Base-by-base conservation (phyloP, 2,113 vertebrate species). In the Microcebus lehilahytsara region DNA sequence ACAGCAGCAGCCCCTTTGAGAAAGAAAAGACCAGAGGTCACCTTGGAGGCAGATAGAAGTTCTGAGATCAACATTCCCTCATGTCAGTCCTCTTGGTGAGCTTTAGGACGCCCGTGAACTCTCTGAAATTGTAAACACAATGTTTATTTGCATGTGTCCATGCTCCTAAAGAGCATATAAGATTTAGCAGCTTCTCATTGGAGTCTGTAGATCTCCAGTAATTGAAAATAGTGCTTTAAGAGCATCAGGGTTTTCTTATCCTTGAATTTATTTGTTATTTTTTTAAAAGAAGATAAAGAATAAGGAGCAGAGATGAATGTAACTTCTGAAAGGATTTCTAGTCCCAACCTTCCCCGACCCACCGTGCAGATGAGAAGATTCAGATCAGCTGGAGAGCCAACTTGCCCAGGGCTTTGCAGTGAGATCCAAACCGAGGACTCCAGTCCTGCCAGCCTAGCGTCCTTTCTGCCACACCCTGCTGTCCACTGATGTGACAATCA, bases 11-110 rank as follows among this genome's bases (percentile, higher is more conserved):
- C n/a, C 25, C 32, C 3, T 23, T 85, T 13, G 42, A 13, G 27
- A 75, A 78, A 19, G 27, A 27, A 81, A 95, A 95, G 58, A 22
- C 6, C 40, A 80, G n/a, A 86, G 84, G 58, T 97, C 58, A 96
- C 46, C 46, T 77, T 95, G 93, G 16, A 80, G 30, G 56, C 83
- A 30, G 60, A 71, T 11, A 71, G 74, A 87, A 37, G 8, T 64
- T 92, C 49, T 74, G 34, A 96, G 34, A 88, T 67, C 40, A 77
- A 85, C 32, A 46, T 46, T 60, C 53, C n/a, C 13, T 32, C 12
- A 23, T 6, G 30, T 32, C 2, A 6, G 25, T 32, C 49, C 37
- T 90, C 13, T 2, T 2, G 7, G 6, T 53, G 46, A 90, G 56
- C 12, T 51, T 66, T 13, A 53, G 6, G 9, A 56, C 34, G 1